phyloP scores from a whole-genome alignment of 2,888 invertebrate genomes.

The Nasonovia ribisnigri region DNA sequence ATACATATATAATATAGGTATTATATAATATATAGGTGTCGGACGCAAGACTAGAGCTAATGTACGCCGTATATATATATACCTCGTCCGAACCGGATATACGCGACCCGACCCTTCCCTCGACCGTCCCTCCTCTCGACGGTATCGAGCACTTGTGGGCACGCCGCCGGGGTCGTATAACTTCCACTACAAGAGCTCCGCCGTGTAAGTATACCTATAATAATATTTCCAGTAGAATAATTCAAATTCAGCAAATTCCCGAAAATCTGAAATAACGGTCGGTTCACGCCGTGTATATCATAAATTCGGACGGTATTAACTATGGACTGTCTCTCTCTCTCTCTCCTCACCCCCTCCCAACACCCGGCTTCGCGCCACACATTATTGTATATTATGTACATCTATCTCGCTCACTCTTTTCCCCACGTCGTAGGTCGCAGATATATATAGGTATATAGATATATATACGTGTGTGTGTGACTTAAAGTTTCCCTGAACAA shows the following conservation, averaged over 20 bases:
- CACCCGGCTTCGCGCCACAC: neutral
- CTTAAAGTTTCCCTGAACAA: conserved; percentile 47
- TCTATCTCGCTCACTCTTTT: neutral
- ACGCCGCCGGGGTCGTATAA: neutral
- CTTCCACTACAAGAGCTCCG: neutral
- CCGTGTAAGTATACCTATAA: neutral
- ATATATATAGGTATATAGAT: too few species aligned
- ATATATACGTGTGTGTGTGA: neutral
- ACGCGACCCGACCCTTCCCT: neutral
- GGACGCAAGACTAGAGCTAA: neutral
- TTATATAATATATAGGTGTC: neutral
- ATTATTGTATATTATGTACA: neutral
- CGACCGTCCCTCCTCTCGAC: neutral
- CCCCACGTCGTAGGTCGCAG: neutral
- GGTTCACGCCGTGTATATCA: neutral
- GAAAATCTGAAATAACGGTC: conserved; percentile 18
- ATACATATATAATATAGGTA: neutral
- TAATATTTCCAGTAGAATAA: conserved; percentile 29
- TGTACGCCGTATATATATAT: neutral
- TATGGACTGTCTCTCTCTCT: too few species aligned
- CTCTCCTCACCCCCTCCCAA: neutral
- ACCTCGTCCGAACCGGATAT: neutral
- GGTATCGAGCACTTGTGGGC: neutral
- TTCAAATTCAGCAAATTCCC: conserved; percentile 24
- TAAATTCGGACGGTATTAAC: conserved; percentile 44